phyloP scores from a whole-genome alignment of 2,797 vertebrate species.

The Rhynchotus rufescens region DNA sequence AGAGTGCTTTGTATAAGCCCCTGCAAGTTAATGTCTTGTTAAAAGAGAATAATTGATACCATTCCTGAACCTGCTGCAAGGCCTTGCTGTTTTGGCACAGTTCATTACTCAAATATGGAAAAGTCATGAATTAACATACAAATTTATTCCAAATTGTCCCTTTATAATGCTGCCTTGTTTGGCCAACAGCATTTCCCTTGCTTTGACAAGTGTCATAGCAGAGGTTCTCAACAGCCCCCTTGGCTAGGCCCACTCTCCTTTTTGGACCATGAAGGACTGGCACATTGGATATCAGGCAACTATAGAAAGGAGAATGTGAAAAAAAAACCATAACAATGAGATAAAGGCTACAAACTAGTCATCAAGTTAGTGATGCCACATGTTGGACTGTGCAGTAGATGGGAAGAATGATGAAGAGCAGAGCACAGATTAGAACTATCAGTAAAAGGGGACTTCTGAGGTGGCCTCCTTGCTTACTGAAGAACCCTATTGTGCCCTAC shows the following conservation, averaged over 20 bases:
- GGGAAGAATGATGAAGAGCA: fast-evolving
- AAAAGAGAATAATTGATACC: neutral
- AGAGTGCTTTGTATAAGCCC: neutral
- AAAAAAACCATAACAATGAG: neutral
- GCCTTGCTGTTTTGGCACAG: neutral
- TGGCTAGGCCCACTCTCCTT: neutral
- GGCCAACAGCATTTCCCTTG: neutral
- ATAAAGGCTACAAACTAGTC: neutral
- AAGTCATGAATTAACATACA: neutral
- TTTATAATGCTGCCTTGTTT: neutral
- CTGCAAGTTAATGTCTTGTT: neutral
- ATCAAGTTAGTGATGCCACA: neutral
- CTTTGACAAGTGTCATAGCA: fast-evolving
- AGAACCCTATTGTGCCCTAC: neutral
- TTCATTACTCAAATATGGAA: constrained; percentile 13
- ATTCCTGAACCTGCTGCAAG: constrained; percentile 8
- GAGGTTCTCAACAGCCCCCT: neutral
- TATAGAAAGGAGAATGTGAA: neutral
- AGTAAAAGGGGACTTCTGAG: neutral
- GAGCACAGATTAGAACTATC: neutral
- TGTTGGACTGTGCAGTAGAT: neutral
- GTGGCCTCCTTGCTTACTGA: constrained; percentile 32
- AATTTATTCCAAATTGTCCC: neutral
- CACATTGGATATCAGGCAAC: fast-evolving
- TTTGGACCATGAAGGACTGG: fast-evolving